phyloP scores from a whole-genome alignment of 2,888 invertebrate genomes.

The Lumbricus terrestris region DNA sequence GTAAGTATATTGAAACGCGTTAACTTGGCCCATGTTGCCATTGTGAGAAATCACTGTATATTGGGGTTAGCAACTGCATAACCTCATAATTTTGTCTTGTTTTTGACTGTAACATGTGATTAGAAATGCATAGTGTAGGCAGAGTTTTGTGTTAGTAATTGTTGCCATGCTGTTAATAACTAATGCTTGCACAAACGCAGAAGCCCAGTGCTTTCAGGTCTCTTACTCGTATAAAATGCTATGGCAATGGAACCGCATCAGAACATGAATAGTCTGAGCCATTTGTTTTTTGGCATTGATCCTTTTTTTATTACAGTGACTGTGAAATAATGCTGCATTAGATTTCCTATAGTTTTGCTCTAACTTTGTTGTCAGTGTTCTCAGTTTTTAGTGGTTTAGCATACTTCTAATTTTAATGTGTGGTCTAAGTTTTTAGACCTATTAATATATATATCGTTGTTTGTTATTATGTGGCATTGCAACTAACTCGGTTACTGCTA shows the following conservation, averaged over 20 bases:
- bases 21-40: background rate
- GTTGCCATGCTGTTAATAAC: background rate
- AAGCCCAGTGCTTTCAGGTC: background rate
- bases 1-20: background rate
- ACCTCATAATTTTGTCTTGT: background rate
- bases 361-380: background rate
- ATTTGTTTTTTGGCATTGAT: constrained; percentile 3
- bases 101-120: background rate
- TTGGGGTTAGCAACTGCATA: background rate
- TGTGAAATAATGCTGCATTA: background rate
- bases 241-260: background rate
- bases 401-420: constrained; percentile 3
- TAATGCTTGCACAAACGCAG: background rate
- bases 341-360: background rate
- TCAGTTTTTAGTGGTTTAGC: background rate
- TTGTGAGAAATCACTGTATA: background rate
- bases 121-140: background rate
- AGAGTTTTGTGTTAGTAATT: background rate
- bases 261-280: background rate
- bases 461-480: background rate
- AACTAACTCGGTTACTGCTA: background rate
- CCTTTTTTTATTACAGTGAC: background rate
- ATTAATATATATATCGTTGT: background rate
- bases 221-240: background rate
- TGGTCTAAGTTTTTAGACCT: background rate